Evolutionary conservation across 2,888 invertebrate genomes (phyloP).

Genomic region (Sylvicola cinctus): DNA sequence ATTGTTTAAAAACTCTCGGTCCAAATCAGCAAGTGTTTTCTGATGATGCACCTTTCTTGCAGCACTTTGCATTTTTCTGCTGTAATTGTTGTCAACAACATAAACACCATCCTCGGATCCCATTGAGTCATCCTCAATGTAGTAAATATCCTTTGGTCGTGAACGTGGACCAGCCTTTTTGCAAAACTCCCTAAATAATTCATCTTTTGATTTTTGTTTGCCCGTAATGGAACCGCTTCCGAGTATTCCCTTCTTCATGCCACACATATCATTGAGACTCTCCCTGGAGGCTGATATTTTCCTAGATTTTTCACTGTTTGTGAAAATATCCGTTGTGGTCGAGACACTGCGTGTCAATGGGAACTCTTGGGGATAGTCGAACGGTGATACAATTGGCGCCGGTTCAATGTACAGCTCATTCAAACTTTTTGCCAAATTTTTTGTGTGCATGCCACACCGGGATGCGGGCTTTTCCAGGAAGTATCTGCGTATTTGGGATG

Average conservation of each 20-base stretch:
- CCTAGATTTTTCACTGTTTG: constrained; percentile 6
- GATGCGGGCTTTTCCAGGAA: constrained; percentile 20
- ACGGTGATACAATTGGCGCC: constrained; percentile 9
- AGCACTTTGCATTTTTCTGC: background rate
- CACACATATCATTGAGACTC: constrained; percentile 14
- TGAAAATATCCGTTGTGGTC: constrained; percentile 22
- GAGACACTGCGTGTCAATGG: constrained; percentile 24
- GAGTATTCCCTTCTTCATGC: constrained; percentile 17
- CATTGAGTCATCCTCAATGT: constrained; percentile 13
- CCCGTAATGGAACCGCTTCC: too few species aligned
- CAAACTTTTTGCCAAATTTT: constrained; percentile 22
- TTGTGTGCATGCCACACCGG: constrained; percentile 21
- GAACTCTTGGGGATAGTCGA: constrained; percentile 18
- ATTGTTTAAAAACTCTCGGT: constrained; percentile 8
- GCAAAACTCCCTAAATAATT: constrained; percentile 23
- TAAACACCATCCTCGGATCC: constrained; percentile 9
- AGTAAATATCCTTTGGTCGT: constrained; percentile 24
- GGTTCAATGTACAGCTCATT: constrained; percentile 23
- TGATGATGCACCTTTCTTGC: constrained; percentile 8
- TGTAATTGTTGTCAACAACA: constrained; percentile 8
- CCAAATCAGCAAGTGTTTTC: constrained; percentile 14
- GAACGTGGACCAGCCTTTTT: constrained; percentile 19
- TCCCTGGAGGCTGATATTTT: constrained; percentile 5
- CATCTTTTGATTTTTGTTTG: constrained; percentile 20
- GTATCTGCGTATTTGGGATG: constrained; percentile 15